Evolutionary conservation across 2,888 invertebrate genomes (phyloP).

Genomic region (Aethes cnicana): DNA sequence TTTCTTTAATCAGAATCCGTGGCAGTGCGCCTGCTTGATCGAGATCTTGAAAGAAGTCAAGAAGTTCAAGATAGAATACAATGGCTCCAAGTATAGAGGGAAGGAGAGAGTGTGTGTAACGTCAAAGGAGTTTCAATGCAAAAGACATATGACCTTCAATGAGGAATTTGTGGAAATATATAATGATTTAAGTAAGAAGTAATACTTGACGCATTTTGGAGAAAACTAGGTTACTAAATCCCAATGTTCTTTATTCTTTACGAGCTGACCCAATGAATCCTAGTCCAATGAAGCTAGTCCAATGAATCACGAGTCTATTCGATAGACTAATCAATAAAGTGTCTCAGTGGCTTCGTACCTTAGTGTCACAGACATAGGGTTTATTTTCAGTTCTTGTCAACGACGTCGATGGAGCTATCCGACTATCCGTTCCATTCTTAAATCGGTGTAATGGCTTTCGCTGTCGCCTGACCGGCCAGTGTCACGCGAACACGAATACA

Average conservation of each 20-base stretch:
- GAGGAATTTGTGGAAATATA: conserved; percentile 50
- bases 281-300: not conserved
- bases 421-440: no score
- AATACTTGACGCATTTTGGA: not conserved
- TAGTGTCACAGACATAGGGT: no score
- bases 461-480: not conserved
- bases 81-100: conserved; percentile 54
- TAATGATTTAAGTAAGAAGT: conserved; percentile 38
- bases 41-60: conserved; percentile 62
- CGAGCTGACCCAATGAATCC: not conserved
- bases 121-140: conserved; percentile 51
- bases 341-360: no score
- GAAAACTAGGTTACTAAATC: not conserved
- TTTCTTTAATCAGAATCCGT: conserved; percentile 67
- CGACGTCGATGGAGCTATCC: no score
- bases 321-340: no score
- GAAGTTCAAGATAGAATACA: conserved; percentile 52
- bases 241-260: not conserved
- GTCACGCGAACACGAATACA: conserved; percentile 5
- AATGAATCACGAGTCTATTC: conserved; percentile 7
- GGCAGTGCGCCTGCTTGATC: conserved; percentile 67
- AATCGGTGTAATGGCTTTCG: not conserved
- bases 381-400: no score
- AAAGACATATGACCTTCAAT: conserved; percentile 53
- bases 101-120: conserved; percentile 59